Evolutionary conservation across 2,113 vertebrate species (phyloP).

Genomic region (Sinocyclocheilus maitianheensis): DNA sequence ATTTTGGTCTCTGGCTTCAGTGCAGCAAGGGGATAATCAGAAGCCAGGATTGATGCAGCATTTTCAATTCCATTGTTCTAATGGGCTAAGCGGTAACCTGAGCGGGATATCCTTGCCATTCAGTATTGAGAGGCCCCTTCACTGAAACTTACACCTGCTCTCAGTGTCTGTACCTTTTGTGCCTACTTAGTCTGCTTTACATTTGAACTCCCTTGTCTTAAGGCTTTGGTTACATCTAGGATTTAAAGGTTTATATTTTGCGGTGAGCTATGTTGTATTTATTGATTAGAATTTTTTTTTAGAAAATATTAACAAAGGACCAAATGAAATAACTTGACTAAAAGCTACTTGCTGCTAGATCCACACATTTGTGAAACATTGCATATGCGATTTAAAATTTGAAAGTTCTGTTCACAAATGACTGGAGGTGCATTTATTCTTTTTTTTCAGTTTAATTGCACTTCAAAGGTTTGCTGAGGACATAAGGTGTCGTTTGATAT

Average conservation of each 20-base stretch:
- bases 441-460: neutral
- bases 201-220: slow-evolving; percentile 44
- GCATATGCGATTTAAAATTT: neutral
- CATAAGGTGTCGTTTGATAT: neutral
- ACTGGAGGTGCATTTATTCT: neutral
- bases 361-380: neutral
- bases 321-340: neutral
- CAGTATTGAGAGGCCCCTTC: slow-evolving; percentile 69
- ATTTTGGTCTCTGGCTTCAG: slow-evolving; percentile 37
- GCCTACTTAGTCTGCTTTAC: slow-evolving; percentile 43
- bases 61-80: slow-evolving; percentile 76
- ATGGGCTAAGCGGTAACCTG: slow-evolving; percentile 78
- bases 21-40: slow-evolving; percentile 35
- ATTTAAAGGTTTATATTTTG: slow-evolving; percentile 44
- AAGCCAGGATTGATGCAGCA: slow-evolving; percentile 68
- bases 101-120: slow-evolving; percentile 66
- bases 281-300: neutral
- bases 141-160: slow-evolving; percentile 75
- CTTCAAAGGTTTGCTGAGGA: neutral
- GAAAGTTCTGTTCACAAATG: neutral
- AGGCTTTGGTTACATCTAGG: slow-evolving; percentile 34
- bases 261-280: neutral
- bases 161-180: slow-evolving; percentile 54
- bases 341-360: neutral
- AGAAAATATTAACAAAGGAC: neutral